Evolutionary conservation across 2,888 invertebrate species (phyloP).

Genomic region (Formica aserva): DNA sequence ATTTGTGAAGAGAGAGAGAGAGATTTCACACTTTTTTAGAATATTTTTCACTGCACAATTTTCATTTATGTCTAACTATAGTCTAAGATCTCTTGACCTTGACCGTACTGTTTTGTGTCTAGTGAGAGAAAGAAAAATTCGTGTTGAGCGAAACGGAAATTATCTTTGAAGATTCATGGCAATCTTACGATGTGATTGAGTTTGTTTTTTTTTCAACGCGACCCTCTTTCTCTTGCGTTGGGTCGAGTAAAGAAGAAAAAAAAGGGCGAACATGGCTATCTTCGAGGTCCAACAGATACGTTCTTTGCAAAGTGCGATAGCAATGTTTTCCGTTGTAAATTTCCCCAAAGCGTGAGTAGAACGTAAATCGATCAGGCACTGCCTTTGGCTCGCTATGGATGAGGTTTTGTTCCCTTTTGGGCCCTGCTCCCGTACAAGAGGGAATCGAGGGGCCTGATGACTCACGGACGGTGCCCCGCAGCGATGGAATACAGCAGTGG

Average conservation of each 20-base stretch:
- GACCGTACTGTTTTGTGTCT: constrained; percentile 57
- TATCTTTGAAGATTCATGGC: constrained; percentile 73
- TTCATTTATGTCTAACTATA: constrained; percentile 36
- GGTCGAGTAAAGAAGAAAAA: constrained; percentile 24
- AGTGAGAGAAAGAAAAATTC: constrained; percentile 36
- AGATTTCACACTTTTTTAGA: constrained; percentile 47
- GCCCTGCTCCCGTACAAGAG: constrained; percentile 84
- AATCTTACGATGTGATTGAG: constrained; percentile 67
- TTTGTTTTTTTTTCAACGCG: constrained; percentile 66
- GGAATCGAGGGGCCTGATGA: constrained; percentile 85
- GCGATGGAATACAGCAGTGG: constrained; percentile 81
- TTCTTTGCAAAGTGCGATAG: constrained; percentile 68
- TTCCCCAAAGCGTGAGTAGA: constrained; percentile 82
- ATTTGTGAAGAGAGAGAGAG: constrained; percentile 20
- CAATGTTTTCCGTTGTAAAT: constrained; percentile 81
- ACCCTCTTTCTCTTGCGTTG: constrained; percentile 55
- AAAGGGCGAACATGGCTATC: constrained; percentile 37
- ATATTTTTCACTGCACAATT: constrained; percentile 63
- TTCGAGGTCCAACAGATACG: constrained; percentile 68
- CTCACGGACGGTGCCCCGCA: constrained; percentile 85
- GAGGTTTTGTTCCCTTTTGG: constrained; percentile 81
- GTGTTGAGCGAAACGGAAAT: constrained; percentile 61
- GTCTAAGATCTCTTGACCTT: constrained; percentile 66
- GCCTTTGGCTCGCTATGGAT: constrained; percentile 77
- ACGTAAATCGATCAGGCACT: constrained; percentile 85